Percentiles rank a stretch among this genome's conserved stretches.
phyloP scores from a whole-genome alignment of 2,113 vertebrate genomes.

The Antechinus flavipes region DNA sequence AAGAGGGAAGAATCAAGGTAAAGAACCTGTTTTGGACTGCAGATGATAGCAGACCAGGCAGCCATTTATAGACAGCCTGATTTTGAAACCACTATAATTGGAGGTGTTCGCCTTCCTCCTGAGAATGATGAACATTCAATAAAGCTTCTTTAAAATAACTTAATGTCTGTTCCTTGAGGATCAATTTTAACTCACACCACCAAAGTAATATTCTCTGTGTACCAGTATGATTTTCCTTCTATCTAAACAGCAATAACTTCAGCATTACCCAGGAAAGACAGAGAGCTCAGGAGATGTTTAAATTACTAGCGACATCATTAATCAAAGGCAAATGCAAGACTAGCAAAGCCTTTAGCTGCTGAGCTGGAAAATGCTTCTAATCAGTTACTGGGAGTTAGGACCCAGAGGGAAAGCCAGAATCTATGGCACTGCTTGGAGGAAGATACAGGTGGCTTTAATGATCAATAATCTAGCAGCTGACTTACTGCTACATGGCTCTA shows the following conservation, averaged over 20 bases:
- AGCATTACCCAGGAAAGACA: constrained; percentile 71
- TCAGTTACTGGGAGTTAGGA: constrained; percentile 60
- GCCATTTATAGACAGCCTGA: fast-evolving
- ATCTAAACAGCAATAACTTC: constrained; percentile 67
- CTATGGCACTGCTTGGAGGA: constrained; percentile 29
- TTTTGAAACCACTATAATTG: neutral
- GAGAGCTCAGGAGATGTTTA: constrained; percentile 77
- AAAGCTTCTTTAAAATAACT: constrained; percentile 3
- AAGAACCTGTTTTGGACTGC: neutral
- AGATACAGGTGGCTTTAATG: neutral
- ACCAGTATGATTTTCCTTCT: constrained; percentile 52
- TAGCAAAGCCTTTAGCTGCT: constrained; percentile 71
- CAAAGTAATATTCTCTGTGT: constrained; percentile 29
- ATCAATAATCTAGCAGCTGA: constrained; percentile 2
- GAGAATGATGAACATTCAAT: neutral
- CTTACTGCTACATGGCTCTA: neutral
- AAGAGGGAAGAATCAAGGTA: neutral
- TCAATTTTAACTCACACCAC: constrained; percentile 26
- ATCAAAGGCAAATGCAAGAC: constrained; percentile 73
- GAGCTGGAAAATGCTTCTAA: constrained; percentile 72
- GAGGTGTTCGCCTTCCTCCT: constrained; percentile 28
- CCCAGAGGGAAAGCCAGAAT: constrained; percentile 22
- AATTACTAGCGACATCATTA: constrained; percentile 76
- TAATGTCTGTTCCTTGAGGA: constrained; percentile 57
- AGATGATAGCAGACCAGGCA: neutral